Percentiles rank a stretch among this genome's conserved stretches.
Evolutionary conservation across 2,888 invertebrate species (phyloP).

Genomic region (Euspilapteryx auroguttella): DNA sequence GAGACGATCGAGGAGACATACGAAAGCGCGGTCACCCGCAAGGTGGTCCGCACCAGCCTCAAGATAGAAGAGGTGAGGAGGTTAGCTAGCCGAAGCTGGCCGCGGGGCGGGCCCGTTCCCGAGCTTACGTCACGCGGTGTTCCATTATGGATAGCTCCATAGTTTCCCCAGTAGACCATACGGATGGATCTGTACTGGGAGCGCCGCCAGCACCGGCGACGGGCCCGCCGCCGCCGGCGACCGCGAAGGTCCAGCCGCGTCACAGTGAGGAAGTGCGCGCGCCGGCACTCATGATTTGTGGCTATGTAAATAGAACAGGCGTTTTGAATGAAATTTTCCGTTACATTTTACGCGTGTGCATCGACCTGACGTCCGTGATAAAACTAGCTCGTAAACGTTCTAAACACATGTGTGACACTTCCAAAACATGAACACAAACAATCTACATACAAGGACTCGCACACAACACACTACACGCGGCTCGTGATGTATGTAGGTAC

Average conservation of each 20-base stretch:
- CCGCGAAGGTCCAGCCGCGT: slow-evolving; percentile 31
- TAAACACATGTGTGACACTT: neutral
- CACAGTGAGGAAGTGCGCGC: slow-evolving; percentile 46
- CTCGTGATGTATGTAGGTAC: too few relatives aligned
- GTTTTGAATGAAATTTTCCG: slow-evolving; percentile 51
- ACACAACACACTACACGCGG: neutral
- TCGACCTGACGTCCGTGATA: slow-evolving; percentile 50
- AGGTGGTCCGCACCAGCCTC: slow-evolving; percentile 69
- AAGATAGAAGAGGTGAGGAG: slow-evolving; percentile 71
- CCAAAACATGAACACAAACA: slow-evolving; percentile 21
- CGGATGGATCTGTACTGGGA: too few relatives aligned
- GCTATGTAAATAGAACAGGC: slow-evolving; percentile 51
- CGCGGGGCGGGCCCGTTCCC: too few relatives aligned
- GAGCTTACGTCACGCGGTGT: slow-evolving; percentile 2
- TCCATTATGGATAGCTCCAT: too few relatives aligned
- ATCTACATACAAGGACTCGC: slow-evolving; percentile 16
- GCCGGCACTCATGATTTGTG: slow-evolving; percentile 39
- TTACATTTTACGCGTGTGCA: slow-evolving; percentile 36
- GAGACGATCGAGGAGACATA: slow-evolving; percentile 71
- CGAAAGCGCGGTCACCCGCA: slow-evolving; percentile 70
- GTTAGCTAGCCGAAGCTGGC: slow-evolving; percentile 10
- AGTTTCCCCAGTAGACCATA: too few relatives aligned
- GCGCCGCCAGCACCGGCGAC: neutral
- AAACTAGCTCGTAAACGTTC: too few relatives aligned
- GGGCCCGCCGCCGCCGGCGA: slow-evolving; percentile 1